Evolutionary conservation across 2,797 vertebrate genomes (phyloP).

Genomic region (Gorsachius magnificus): DNA sequence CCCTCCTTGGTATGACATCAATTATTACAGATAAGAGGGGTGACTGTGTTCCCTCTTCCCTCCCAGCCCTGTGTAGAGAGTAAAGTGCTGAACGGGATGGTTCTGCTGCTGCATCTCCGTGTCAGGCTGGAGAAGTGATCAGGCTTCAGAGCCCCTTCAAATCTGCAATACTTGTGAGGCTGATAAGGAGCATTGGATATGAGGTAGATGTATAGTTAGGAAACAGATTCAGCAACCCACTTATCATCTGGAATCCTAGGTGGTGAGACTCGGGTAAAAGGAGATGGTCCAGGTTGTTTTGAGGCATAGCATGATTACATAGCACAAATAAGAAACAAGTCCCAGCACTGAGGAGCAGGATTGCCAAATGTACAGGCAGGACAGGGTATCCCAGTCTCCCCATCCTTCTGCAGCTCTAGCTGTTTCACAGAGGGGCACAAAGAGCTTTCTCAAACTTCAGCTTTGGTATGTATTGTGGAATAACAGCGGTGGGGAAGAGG

Average conservation of each 20-base stretch:
- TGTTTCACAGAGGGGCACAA: neutral
- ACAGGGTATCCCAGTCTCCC: neutral
- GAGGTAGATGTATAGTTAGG: neutral
- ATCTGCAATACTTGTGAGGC: neutral
- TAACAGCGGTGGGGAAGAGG: neutral
- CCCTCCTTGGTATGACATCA: accelerated
- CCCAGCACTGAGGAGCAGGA: neutral
- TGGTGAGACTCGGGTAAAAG: neutral
- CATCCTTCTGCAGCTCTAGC: neutral
- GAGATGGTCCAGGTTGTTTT: neutral
- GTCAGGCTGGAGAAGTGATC: neutral
- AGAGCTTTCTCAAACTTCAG: neutral
- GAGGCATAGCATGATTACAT: accelerated
- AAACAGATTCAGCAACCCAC: neutral
- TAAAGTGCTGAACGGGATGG: accelerated
- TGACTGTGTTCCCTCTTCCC: accelerated
- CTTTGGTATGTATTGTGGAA: neutral
- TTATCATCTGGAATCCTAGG: neutral
- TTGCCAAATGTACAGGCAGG: neutral
- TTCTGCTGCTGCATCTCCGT: neutral
- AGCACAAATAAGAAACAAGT: accelerated
- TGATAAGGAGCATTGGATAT: neutral
- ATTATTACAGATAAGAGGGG: neutral
- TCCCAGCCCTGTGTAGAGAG: neutral
- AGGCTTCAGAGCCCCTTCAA: neutral